Percentiles rank a stretch among this genome's conserved stretches.
Evolutionary conservation across 2,797 vertebrate genomes (phyloP).

Genomic region (Sarcoramphus papa): DNA sequence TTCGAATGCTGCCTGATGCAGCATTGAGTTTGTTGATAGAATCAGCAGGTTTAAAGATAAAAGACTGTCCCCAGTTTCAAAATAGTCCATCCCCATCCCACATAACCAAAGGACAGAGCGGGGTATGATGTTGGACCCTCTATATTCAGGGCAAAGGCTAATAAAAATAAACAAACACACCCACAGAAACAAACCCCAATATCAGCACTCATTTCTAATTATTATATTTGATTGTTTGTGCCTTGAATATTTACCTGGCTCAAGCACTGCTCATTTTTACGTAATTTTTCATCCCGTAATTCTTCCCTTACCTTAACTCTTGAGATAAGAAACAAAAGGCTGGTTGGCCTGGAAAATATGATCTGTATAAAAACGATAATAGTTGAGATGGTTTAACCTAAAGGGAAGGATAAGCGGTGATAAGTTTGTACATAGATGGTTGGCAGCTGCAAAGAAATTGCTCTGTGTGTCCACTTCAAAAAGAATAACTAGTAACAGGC

Average conservation of each 20-base stretch:
- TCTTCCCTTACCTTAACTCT: not conserved
- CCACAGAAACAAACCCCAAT: not conserved
- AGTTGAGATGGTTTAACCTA: not conserved
- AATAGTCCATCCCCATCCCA: not conserved
- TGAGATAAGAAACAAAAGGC: not conserved
- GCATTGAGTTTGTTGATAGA: not conserved
- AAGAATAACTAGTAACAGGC: not conserved
- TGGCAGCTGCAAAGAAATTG: not conserved
- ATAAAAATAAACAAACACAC: not conserved
- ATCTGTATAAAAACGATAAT: not conserved
- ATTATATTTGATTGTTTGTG: not conserved
- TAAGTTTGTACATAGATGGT: not conserved
- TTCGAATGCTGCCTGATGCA: accelerated
- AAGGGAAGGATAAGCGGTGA: not conserved
- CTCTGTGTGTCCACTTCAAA: not conserved
- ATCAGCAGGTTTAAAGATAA: not conserved
- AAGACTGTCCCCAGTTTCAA: not conserved
- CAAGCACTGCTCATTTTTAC: not conserved
- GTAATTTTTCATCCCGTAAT: not conserved
- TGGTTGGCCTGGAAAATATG: not conserved
- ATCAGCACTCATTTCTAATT: not conserved
- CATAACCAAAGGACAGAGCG: not conserved
- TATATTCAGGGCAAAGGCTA: not conserved
- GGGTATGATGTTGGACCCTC: not conserved
- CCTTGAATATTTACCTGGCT: not conserved